Conservation (phyloP, 53 echinoderm and acorn worm species). For the Zoroaster sp. region DNA sequence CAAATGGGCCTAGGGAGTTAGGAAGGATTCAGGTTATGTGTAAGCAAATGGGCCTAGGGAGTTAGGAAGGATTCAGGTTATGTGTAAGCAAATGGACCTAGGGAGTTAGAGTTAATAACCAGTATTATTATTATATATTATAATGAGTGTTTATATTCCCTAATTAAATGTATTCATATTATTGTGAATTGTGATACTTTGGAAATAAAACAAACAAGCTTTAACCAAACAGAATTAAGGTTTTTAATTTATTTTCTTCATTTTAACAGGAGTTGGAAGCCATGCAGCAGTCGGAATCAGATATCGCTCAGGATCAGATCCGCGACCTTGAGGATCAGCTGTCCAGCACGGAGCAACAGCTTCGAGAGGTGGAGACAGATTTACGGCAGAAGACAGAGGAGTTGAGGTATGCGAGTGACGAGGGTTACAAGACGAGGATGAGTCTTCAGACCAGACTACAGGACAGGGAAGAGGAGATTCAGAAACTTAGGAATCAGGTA, state of each 20-base stretch:
- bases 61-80: too few relatives aligned
- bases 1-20: too few relatives aligned
- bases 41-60: too few relatives aligned
- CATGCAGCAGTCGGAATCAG: constrained; percentile 89
- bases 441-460: constrained; percentile 65
- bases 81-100: too few relatives aligned
- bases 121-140: too few relatives aligned
- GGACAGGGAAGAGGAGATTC: constrained; percentile 88
- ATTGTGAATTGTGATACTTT: too few relatives aligned
- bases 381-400: constrained; percentile 81
- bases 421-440: constrained; percentile 74
- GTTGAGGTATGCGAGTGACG: constrained; percentile 82
- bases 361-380: constrained; percentile 81
- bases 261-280: constrained; percentile 79
- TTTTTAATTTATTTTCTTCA: neutral
- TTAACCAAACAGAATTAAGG: neutral
- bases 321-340: constrained; percentile 85
- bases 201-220: too few relatives aligned
- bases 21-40: too few relatives aligned
- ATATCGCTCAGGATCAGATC: constrained; percentile 92
- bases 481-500: constrained; percentile 87
- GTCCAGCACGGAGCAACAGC: constrained; percentile 59
- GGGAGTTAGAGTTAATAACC: too few relatives aligned
- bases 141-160: too few relatives aligned
- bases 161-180: too few relatives aligned